A percentile compares a stretch with the other conserved stretches of the same genome.
Evolutionary conservation across 2,113 vertebrate species (phyloP).

Genomic region (Prinia subflava): DNA sequence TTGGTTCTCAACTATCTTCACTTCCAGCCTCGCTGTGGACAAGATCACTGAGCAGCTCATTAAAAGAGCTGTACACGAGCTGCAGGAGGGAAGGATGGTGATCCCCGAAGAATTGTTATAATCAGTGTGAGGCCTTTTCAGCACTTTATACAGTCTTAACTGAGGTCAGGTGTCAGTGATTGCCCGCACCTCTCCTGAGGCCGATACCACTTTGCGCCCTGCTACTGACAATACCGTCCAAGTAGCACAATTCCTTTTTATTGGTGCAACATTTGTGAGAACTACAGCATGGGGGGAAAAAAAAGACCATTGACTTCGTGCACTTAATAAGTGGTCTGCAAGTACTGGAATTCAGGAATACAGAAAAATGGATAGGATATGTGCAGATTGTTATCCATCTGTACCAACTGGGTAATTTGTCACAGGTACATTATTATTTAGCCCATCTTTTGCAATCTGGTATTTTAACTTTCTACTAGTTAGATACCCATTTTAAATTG

Average conservation of each 20-base stretch:
- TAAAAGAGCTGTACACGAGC: slow-evolving; percentile 16
- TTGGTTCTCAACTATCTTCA: slow-evolving; percentile 27
- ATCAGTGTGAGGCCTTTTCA: slow-evolving; percentile 6
- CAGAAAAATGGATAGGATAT: not conserved
- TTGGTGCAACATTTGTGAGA: not conserved
- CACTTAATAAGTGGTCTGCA: not conserved
- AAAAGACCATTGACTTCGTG: not conserved
- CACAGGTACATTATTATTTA: not conserved
- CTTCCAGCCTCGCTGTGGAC: not conserved
- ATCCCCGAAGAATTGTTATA: slow-evolving; percentile 32
- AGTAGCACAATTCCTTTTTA: slow-evolving; percentile 1
- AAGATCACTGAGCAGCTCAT: slow-evolving; percentile 28
- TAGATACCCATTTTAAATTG: not conserved
- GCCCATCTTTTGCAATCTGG: not conserved
- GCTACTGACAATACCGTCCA: not conserved
- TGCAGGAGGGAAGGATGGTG: not conserved
- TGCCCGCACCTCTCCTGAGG: not conserved
- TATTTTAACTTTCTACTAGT: not conserved
- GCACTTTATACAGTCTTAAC: slow-evolving; percentile 17
- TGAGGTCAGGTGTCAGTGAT: slow-evolving; percentile 30
- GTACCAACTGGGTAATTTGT: not conserved
- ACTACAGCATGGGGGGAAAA: not conserved
- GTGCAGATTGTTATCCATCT: not conserved
- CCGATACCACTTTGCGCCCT: not conserved
- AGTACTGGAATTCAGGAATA: not conserved